Evolutionary conservation across 2,797 vertebrate genomes (phyloP).

Genomic region (Poecilia wingei): DNA sequence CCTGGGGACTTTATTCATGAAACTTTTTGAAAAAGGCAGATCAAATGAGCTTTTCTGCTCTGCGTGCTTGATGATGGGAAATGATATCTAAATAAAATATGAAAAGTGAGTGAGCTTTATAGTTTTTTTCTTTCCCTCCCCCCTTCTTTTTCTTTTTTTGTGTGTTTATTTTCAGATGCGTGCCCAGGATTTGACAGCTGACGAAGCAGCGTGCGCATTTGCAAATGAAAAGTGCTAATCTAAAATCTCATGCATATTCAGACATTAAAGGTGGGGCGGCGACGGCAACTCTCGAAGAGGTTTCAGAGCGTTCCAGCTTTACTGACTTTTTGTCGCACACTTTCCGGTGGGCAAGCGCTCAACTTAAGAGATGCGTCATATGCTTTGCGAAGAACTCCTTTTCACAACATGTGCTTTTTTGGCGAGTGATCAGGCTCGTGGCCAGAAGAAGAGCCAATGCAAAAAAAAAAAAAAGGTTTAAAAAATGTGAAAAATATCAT

Average conservation of each 20-base stretch:
- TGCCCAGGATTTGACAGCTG: slow-evolving; percentile 49
- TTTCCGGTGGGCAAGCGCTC: slow-evolving; percentile 50
- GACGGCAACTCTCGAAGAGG: slow-evolving; percentile 43
- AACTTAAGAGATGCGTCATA: slow-evolving; percentile 43
- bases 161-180: slow-evolving; percentile 54
- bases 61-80: slow-evolving; percentile 50
- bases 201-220: slow-evolving; percentile 38
- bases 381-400: slow-evolving; percentile 55
- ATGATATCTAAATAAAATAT: slow-evolving; percentile 64
- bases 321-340: slow-evolving; percentile 61
- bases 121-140: slow-evolving; percentile 8
- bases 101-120: slow-evolving; percentile 45
- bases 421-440: slow-evolving; percentile 38
- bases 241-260: slow-evolving; percentile 71
- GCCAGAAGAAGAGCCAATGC: slow-evolving; percentile 33
- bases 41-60: slow-evolving; percentile 40
- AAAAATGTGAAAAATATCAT: slow-evolving; percentile 45
- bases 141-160: not conserved
- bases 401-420: slow-evolving; percentile 59
- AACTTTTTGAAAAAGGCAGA: slow-evolving; percentile 33
- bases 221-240: slow-evolving; percentile 53
- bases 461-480: slow-evolving; percentile 45
- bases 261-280: slow-evolving; percentile 44
- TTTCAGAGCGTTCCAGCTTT: slow-evolving; percentile 51
- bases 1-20: slow-evolving; percentile 52